These are phyloP conservation scores for Thymelicus lineola DNA, from an alignment of 2,888 invertebrate species.

Conservation along the genomic window DNA sequence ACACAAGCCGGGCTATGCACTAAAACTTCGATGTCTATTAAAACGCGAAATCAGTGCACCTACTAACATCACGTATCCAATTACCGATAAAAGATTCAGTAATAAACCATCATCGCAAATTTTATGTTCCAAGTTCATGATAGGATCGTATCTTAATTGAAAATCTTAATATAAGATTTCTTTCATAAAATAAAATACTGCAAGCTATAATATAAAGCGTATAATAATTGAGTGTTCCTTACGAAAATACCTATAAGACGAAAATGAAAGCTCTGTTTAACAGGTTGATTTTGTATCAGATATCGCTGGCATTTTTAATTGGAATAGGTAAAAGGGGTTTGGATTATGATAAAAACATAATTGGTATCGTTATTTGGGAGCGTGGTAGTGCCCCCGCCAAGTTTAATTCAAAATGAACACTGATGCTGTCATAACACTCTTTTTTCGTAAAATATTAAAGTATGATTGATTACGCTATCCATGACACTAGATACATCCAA, in stretches of 20 bases:
- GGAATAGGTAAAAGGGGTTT: neutral
- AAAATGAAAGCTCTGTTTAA: neutral
- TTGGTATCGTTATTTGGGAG: neutral
- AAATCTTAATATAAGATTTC: slow-evolving; percentile 28
- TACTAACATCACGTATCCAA: slow-evolving; percentile 27
- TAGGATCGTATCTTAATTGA: slow-evolving; percentile 32
- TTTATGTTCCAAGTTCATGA: slow-evolving; percentile 26
- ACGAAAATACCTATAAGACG: neutral
- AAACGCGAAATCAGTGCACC: neutral
- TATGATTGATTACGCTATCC: no score
- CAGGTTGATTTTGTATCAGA: neutral
- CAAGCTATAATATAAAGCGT: neutral
- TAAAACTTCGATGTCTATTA: no score
- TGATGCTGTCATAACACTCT: no score
- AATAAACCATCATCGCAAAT: slow-evolving; percentile 23
- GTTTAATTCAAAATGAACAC: no score
- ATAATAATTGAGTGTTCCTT: neutral
- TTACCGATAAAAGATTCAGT: slow-evolving; percentile 27
- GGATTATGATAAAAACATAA: neutral
- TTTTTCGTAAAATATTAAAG: no score
- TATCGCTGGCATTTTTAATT: slow-evolving; percentile 12
- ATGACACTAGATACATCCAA: no score
- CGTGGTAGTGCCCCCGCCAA: neutral
- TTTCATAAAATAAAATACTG: slow-evolving; percentile 15
- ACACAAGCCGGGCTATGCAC: no score